Evolutionary conservation across 2,797 vertebrate species (phyloP).

Genomic region (Gymnothorax javanicus): DNA sequence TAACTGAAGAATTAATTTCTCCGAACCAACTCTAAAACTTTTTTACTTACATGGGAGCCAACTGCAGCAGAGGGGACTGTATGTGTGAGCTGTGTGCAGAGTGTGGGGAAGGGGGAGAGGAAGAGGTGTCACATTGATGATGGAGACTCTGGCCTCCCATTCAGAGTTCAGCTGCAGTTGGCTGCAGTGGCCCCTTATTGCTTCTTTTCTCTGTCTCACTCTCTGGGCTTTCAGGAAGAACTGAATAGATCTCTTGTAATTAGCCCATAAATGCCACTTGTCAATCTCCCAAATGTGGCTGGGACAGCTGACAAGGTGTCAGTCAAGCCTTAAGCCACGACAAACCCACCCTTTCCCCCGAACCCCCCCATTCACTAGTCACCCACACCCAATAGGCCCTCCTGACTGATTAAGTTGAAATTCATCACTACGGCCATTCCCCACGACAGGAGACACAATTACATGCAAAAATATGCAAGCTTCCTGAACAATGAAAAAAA

Average conservation of each 20-base stretch:
- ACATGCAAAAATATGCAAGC: neutral
- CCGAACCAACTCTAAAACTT: no score
- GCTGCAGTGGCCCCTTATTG: conserved; percentile 20
- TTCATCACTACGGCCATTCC: conserved; percentile 55
- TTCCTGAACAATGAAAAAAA: neutral
- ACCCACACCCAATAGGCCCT: conserved; percentile 54
- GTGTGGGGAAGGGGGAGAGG: conserved; percentile 22
- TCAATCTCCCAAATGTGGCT: conserved; percentile 63
- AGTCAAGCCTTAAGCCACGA: conserved; percentile 59
- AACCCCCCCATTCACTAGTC: neutral
- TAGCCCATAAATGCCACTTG: conserved; percentile 79
- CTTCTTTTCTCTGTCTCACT: conserved; percentile 36
- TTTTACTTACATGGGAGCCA: no score
- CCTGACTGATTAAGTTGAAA: conserved; percentile 44
- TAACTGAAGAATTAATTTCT: no score
- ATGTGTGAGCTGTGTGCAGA: no score
- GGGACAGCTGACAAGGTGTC: conserved; percentile 66
- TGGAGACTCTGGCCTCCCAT: conserved; percentile 32
- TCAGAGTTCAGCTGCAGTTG: conserved; percentile 24
- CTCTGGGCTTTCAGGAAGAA: conserved; percentile 37
- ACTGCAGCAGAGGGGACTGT: neutral
- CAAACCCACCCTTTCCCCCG: neutral
- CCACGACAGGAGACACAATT: conserved; percentile 41
- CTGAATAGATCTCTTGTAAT: conserved; percentile 75
- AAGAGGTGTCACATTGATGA: conserved; percentile 41